Base-by-base conservation (phyloP, 2,888 invertebrate genomes). In the Tipula helvola region DNA sequence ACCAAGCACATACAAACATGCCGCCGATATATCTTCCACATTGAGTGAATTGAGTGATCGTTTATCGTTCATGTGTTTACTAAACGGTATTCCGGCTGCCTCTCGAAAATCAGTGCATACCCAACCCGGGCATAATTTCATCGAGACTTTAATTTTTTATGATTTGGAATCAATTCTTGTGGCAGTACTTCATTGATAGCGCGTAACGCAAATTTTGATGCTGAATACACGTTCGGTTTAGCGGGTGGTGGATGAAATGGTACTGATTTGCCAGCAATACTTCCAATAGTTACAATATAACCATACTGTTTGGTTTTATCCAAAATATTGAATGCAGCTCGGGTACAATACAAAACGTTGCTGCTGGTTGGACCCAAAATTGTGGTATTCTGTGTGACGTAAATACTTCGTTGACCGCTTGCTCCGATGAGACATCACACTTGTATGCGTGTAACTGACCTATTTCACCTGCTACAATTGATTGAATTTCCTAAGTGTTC, bases 381-480 rank as follows among this genome's bases (percentile, higher is more conserved):
- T n/a, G n/a, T n/a, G n/a, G n/a, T n/a, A n/a, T n/a, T n/a, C n/a
- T n/a, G n/a, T n/a, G n/a, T n/a, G n/a, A n/a, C n/a, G 90, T 89
- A 89, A 95, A 94, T 42, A 93, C 92, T 4, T 90, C 89, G 57
- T 92, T 87, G 41, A 95, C 93, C 5, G 94, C 92, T 0, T 92
- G 90, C 88, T 93, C 93, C 10, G 92, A 91, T 0, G 91, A 90
- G 0, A 94, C 89, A 89, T 94, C 94, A 88, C 93, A 93, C 57
- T 87, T 89, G 8, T 89, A 71, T 0, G 90, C 89, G 87, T 90
- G 90, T n/a, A 91, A 86, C n/a, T 90, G 89, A 4, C 87, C 83
- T 0, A 28, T 71, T n/a, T 71, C 71, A 28, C 71, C 71, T 89
- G 5, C 90, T 90, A 85, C 85, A 8, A 41, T 36, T 18, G n/a